Evolutionary conservation across 2,113 vertebrate genomes (phyloP), one percentile per base, ranked within the genome.

Genomic region (Orientallactaga bullata): DNA sequence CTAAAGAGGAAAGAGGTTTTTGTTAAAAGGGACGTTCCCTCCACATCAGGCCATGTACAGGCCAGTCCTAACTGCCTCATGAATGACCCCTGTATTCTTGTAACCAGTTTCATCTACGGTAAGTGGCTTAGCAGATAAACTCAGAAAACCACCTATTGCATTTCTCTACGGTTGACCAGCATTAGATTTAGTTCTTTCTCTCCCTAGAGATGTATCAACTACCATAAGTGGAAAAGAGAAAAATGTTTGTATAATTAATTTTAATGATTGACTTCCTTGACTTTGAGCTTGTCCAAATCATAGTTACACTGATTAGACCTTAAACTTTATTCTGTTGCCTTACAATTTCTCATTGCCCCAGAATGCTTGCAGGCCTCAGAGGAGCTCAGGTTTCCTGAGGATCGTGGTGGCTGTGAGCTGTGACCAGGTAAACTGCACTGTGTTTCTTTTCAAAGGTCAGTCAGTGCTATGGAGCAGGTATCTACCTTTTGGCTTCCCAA

Each of bases 401-500:
- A 11, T 4, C 16, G 72, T 35, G 18, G 28, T 55, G 55, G 68
- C 79, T 61, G 24, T 91, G 69, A 51, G 71, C 12, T 72, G 61
- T 61, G 35, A 20, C 51, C 74, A 79, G 58, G 65, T 77, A 85
- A 85, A 93, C n/a, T 15, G 24, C n/a, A 5, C 69, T 97, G 91
- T 96, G 47, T 82, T 94, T 91, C 88, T 95, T 93, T 94, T 93
- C 92, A 1, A 97, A 99, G 99, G 99, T 99, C 55, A 99, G 98
- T 97, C 98, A 99, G 42, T 99, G 99, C 99, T 99, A 99, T 68
- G 99, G 99, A 97, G 98, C 98, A 47, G 99, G 99, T 80, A 98
- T 99, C 97, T 99, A 99, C 97, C 98, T 99, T 96, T 98, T 99
- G 95, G 99, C 99, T 86, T 99, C 99, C 76, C 99, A 99, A 98